Evolutionary conservation across 2,113 vertebrate species (phyloP), one percentile per base, ranked within the genome.

Genomic region (Aleadryas rufinucha): DNA sequence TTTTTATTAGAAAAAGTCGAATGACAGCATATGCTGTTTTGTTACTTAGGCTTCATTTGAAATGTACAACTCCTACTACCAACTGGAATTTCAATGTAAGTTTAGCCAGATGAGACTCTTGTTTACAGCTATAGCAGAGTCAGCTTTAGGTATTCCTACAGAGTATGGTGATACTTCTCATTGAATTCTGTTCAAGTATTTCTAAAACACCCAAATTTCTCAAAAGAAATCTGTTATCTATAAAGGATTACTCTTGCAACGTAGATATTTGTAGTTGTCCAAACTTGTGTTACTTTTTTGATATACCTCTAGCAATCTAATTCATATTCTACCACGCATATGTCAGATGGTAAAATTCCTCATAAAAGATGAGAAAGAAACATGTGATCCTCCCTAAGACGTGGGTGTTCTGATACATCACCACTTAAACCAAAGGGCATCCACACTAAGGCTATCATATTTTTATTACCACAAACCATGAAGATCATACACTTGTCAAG

Each of bases 381-480:
- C 14, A 8, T 64, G 30, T 64, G 53, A 78, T 39, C 21, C 30
- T 65, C 52, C 70, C 71, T 27, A 69, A 26, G n/a, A 37, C 26
- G 41, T 56, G 13, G 11, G 41, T 86, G 93, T 56, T 68, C 44
- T 63, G 49, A 92, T 87, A 90, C 30, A 94, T 49, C 24, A 89
- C 21, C 27, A 28, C 75, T 84, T 89, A 87, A 95, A 97, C 68
- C 71, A 93, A 92, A 97, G 50, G 39, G 42, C 80, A 95, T 54
- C 83, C 37, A 22, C 17, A 45, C n/a, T 61, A 77, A 95, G 10
- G 85, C 70, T 89, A 71, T 75, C 4, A 7, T 65, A 65, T 23
- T 88, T 97, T 97, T 80, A 95, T 54, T 93, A 78, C 60, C 75
- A 70, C 50, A 87, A 93, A 79, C 75, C 37, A 89, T 16, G 69